phyloP scores from a whole-genome alignment of 2,113 vertebrate species.

The Chlamydotis undulata region DNA sequence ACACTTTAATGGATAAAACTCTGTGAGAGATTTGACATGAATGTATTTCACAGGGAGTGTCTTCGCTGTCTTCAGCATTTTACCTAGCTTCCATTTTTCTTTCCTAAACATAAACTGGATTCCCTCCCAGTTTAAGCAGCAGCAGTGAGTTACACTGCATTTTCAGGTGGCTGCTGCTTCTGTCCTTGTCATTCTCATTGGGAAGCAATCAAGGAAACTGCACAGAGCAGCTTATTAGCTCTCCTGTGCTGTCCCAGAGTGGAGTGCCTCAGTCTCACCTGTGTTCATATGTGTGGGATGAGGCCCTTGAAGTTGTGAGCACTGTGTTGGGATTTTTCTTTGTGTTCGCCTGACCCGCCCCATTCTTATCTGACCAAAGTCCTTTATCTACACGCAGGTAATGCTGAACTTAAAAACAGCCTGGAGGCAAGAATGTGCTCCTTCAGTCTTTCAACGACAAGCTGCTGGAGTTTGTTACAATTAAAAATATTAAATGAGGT shows the following conservation, averaged over 20 bases:
- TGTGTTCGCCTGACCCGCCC: fast-evolving
- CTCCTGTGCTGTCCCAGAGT: neutral
- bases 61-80: neutral
- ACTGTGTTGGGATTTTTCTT: neutral
- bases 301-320: neutral
- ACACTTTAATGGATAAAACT: neutral
- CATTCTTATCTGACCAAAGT: neutral
- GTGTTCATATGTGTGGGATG: neutral
- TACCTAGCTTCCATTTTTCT: neutral
- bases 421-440: neutral
- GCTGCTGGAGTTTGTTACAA: neutral
- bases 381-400: neutral
- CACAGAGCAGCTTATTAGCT: neutral
- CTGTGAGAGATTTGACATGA: neutral
- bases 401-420: neutral
- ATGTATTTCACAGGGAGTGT: neutral
- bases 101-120: neutral
- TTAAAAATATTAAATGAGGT: neutral
- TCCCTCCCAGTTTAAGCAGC: neutral
- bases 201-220: neutral
- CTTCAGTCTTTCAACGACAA: neutral
- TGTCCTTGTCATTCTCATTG: neutral
- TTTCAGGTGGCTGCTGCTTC: neutral
- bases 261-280: neutral
- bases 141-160: neutral